A percentile compares a stretch with the other conserved stretches of the same genome.
Evolutionary conservation across 2,888 invertebrate genomes (phyloP).

Genomic region (Nomada lathburiana): DNA sequence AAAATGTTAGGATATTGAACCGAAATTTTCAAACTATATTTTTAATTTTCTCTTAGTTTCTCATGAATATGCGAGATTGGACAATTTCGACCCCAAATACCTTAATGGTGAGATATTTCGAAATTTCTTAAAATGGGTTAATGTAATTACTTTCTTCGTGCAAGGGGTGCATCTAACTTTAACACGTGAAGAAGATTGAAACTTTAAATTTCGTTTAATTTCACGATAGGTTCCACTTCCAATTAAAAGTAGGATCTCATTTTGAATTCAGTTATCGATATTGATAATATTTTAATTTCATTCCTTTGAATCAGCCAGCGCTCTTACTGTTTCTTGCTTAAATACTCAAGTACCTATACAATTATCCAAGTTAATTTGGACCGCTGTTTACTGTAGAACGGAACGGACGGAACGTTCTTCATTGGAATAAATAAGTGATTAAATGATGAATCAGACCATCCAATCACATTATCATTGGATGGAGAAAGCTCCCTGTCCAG

Average conservation of each 20-base stretch:
- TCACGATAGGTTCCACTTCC: neutral
- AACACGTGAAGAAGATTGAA: neutral
- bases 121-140: too few relatives aligned
- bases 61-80: too few relatives aligned
- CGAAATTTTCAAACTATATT: too few relatives aligned
- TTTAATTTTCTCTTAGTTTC: too few relatives aligned
- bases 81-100: too few relatives aligned
- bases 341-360: neutral
- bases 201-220: neutral
- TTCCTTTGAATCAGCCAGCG: neutral
- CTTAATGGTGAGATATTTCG: neutral
- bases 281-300: conserved; percentile 8
- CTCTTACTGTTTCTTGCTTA: neutral
- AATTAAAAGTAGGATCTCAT: neutral
- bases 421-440: neutral
- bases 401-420: neutral
- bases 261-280: conserved; percentile 4
- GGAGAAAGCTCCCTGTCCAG: neutral
- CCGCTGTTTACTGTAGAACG: neutral
- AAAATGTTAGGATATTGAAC: too few relatives aligned
- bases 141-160: neutral
- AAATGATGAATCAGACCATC: neutral
- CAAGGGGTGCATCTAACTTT: neutral
- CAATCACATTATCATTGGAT: neutral
- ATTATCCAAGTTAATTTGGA: neutral